Percentiles rank a stretch among this genome's conserved stretches.
Evolutionary conservation across 2,888 invertebrate species (phyloP).

Genomic region (Pollenia amentaria): DNA sequence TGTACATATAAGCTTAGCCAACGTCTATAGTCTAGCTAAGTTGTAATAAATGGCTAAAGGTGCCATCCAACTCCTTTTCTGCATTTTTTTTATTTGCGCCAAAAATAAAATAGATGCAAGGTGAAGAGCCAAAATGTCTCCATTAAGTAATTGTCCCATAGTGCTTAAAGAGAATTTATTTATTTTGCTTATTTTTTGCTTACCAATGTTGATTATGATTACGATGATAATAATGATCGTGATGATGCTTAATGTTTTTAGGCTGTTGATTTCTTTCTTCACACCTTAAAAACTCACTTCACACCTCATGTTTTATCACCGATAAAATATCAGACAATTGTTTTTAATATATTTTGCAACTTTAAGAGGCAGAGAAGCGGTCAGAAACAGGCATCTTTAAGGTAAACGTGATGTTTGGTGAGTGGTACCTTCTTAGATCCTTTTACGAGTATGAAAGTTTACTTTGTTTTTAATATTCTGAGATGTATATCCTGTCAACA

Average conservation of each 20-base stretch:
- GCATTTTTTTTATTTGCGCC: background rate
- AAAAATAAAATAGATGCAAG: background rate
- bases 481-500: slow-evolving; percentile 76
- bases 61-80: background rate
- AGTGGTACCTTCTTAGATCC: slow-evolving; percentile 56
- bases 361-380: slow-evolving; percentile 11
- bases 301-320: slow-evolving; percentile 71
- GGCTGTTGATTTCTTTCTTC: slow-evolving; percentile 71
- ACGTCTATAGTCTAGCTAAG: too few species aligned
- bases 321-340: slow-evolving; percentile 67
- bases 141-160: slow-evolving; percentile 2
- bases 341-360: slow-evolving; percentile 63
- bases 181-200: background rate
- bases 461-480: slow-evolving; percentile 21
- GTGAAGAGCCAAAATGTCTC: too few species aligned
- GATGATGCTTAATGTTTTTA: slow-evolving; percentile 60
- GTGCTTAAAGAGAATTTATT: slow-evolving; percentile 21
- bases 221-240: slow-evolving; percentile 52
- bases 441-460: slow-evolving; percentile 36
- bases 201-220: slow-evolving; percentile 55
- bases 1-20: too few species aligned
- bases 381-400: slow-evolving; percentile 53
- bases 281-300: slow-evolving; percentile 70
- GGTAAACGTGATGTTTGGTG: slow-evolving; percentile 70
- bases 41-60: too few species aligned